These are phyloP conservation scores for Ranitomeya imitator DNA, from an alignment of 2,113 vertebrate genomes.

Conservation along the genomic window DNA sequence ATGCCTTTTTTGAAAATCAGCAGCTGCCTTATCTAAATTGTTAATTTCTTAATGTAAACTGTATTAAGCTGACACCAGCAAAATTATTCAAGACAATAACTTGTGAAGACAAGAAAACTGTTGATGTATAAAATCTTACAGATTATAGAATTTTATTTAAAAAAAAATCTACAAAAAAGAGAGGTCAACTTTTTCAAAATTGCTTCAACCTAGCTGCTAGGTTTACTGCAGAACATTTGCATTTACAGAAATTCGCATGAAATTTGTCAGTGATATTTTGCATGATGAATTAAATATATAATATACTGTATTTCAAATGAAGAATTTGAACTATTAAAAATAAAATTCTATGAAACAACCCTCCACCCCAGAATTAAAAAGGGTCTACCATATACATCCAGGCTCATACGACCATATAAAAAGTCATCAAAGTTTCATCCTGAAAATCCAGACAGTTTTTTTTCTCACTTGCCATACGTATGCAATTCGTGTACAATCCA, in stretches of 20 bases:
- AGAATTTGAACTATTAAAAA: too few species aligned
- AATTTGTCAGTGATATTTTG: too few species aligned
- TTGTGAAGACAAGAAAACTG: not conserved
- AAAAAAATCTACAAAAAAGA: not conserved
- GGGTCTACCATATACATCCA: too few species aligned
- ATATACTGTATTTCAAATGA: too few species aligned
- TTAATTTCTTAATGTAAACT: not conserved
- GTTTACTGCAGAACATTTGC: not conserved
- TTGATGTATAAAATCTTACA: not conserved
- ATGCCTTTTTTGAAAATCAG: constrained; percentile 29
- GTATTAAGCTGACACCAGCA: constrained; percentile 18
- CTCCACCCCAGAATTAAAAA: too few species aligned
- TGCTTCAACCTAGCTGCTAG: not conserved
- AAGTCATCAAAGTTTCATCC: too few species aligned
- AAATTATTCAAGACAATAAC: not conserved
- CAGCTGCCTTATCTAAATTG: constrained; percentile 32
- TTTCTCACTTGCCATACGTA: too few species aligned
- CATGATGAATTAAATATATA: too few species aligned
- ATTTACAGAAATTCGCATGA: not conserved
- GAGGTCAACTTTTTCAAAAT: not conserved
- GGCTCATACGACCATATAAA: too few species aligned
- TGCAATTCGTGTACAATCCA: too few species aligned
- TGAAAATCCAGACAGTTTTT: too few species aligned
- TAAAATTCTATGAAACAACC: too few species aligned
- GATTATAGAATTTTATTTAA: not conserved